Conservation (phyloP, 2,888 invertebrate species). For the Cephus spinipes region DNA sequence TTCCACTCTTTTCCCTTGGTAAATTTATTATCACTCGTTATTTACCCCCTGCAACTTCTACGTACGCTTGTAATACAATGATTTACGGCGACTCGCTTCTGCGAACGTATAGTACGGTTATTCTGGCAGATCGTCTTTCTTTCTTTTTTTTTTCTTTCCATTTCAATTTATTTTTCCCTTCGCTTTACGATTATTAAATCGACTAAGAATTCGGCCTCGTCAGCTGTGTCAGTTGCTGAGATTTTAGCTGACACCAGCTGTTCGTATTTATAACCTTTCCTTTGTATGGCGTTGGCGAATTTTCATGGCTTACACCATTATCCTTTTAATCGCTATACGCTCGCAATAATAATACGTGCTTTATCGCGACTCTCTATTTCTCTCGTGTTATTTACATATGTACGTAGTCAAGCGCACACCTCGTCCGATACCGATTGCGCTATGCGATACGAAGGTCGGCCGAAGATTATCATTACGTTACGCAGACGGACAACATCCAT, state of each 20-base stretch:
- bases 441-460: background rate
- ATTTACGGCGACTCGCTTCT: background rate
- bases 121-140: background rate
- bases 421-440: background rate
- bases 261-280: background rate
- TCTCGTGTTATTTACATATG: background rate
- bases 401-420: background rate
- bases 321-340: background rate
- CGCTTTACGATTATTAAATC: background rate
- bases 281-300: background rate
- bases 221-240: background rate
- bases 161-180: slow-evolving; percentile 41
- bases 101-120: background rate
- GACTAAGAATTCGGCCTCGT: background rate
- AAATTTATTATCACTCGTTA: slow-evolving; percentile 39
- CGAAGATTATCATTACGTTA: background rate
- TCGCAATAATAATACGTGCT: background rate
- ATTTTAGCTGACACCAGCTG: background rate
- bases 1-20: slow-evolving; percentile 3
- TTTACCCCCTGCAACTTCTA: slow-evolving; percentile 23
- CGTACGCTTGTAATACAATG: background rate
- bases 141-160: slow-evolving; percentile 13
- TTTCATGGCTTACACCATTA: background rate
- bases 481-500: background rate
- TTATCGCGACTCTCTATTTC: background rate